phyloP scores from a whole-genome alignment of 2,888 invertebrate genomes.

The Diarsia rubi region DNA sequence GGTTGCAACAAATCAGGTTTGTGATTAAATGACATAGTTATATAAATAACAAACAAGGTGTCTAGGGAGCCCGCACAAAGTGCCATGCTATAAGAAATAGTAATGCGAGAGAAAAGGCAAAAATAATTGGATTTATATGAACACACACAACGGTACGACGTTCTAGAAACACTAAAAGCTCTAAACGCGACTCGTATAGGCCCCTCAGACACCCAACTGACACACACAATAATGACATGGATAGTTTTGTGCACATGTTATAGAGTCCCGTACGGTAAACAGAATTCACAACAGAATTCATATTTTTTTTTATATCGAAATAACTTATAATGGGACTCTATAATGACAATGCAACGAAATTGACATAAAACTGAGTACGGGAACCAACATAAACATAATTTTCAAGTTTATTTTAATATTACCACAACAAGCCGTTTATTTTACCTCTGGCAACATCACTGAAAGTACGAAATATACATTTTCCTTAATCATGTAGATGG shows the following conservation, averaged over 20 bases:
- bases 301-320: too few relatives aligned
- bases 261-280: too few relatives aligned
- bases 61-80: neutral
- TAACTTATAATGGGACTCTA: too few relatives aligned
- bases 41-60: neutral
- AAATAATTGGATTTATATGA: neutral
- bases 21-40: neutral
- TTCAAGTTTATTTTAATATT: conserved; percentile 19
- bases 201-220: neutral
- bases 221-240: neutral
- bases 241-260: neutral
- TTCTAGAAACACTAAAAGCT: neutral
- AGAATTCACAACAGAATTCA: too few relatives aligned
- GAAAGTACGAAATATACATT: conserved; percentile 24
- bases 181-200: neutral
- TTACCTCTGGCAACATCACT: conserved; percentile 25
- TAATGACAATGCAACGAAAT: neutral
- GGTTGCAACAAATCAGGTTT: neutral
- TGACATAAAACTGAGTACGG: neutral
- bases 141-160: neutral
- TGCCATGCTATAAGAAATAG: neutral
- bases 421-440: conserved; percentile 12
- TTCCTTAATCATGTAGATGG: conserved; percentile 48
- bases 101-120: neutral
- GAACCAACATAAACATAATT: neutral